These are phyloP conservation scores for Patiria pectinifera DNA, from an alignment of 53 echinoderm and acorn worm species.

Conservation along the genomic window DNA sequence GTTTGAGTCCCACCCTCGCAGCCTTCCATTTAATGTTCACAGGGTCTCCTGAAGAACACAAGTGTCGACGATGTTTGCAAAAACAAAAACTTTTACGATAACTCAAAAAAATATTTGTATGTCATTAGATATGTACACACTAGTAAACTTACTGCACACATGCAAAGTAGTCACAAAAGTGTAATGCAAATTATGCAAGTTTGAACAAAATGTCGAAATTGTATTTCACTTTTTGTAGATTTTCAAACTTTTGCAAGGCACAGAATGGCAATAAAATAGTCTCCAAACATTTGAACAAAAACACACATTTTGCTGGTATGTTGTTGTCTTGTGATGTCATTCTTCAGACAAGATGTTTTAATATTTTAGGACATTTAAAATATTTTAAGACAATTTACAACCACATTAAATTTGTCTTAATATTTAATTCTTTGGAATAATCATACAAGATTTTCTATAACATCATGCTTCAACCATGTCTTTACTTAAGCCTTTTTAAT, in stretches of 20 bases:
- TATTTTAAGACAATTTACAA: background rate
- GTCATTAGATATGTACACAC: background rate
- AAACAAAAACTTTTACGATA: background rate
- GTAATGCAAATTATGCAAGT: slow-evolving; percentile 15
- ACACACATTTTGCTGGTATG: too few species aligned
- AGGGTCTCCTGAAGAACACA: background rate
- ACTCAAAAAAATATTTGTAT: background rate
- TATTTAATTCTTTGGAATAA: too few species aligned
- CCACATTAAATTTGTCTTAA: background rate
- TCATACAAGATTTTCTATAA: too few species aligned
- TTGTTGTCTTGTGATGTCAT: too few species aligned
- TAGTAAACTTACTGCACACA: background rate
- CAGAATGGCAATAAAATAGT: slow-evolving; percentile 42
- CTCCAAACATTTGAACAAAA: slow-evolving; percentile 20
- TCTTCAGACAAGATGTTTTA: too few species aligned
- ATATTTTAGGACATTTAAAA: too few species aligned
- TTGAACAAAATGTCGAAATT: background rate
- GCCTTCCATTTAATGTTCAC: background rate
- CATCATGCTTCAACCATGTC: too few species aligned
- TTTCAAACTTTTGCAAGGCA: slow-evolving; percentile 49
- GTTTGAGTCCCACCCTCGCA: background rate
- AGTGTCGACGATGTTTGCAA: background rate
- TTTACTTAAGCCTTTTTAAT: background rate
- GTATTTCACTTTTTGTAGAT: slow-evolving; percentile 23
- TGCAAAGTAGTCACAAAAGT: background rate